phyloP scores from a whole-genome alignment of 2,797 vertebrate species.

The Halcyon leucocephala region DNA sequence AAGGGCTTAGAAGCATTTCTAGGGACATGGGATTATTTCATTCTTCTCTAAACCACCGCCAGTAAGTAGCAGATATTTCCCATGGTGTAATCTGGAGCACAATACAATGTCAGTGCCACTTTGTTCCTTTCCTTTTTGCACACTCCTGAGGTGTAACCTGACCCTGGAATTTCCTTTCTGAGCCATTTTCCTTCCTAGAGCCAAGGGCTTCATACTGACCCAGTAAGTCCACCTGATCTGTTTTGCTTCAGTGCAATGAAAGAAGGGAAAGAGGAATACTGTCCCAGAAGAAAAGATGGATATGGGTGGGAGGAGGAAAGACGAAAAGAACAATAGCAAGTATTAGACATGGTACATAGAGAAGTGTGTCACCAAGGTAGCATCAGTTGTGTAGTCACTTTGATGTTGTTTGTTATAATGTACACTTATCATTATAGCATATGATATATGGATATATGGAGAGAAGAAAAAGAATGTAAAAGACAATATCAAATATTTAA shows the following conservation, averaged over 20 bases:
- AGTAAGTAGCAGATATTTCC: neutral
- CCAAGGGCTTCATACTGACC: neutral
- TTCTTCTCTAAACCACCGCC: neutral
- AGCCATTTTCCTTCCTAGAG: neutral
- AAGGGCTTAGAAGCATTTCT: neutral
- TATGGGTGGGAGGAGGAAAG: neutral
- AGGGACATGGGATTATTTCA: neutral
- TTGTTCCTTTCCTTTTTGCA: neutral
- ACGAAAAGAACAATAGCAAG: neutral
- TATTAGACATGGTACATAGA: neutral
- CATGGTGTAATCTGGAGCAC: neutral
- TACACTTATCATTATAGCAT: neutral
- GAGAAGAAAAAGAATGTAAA: neutral
- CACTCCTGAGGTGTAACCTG: neutral
- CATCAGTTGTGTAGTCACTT: neutral
- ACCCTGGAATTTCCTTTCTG: neutral
- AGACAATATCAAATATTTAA: neutral
- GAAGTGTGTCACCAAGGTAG: neutral
- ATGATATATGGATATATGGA: neutral
- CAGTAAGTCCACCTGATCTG: neutral
- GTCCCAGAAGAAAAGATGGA: neutral
- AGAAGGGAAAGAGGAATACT: neutral
- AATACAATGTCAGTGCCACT: rapidly evolving
- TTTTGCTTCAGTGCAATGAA: neutral
- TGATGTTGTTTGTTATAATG: neutral